These are phyloP conservation scores for Sebastes wilsoni DNA, from an alignment of 2,797 vertebrate species.

Conservation along the genomic window DNA sequence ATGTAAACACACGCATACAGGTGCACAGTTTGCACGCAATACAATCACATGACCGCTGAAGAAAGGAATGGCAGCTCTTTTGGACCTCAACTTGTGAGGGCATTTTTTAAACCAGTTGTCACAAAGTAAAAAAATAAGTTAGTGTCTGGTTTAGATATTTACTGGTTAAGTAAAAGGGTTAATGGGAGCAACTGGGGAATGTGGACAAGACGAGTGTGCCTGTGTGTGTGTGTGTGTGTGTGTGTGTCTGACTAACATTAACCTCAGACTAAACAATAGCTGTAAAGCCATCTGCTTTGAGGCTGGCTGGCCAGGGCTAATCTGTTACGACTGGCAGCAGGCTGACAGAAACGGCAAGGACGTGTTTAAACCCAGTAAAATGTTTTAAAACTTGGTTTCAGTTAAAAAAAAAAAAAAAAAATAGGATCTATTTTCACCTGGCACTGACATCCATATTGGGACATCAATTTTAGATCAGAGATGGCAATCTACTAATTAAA, in stretches of 20 bases:
- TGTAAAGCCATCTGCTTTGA: conserved; percentile 74
- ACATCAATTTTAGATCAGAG: not conserved
- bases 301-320: conserved; percentile 53
- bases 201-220: not conserved
- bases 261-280: conserved; percentile 81
- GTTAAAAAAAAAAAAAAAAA: not conserved
- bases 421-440: not conserved
- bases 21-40: conserved; percentile 71
- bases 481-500: not conserved
- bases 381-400: conserved; percentile 14
- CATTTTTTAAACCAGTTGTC: conserved; percentile 23
- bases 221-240: conserved; percentile 22
- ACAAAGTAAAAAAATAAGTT: not conserved
- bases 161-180: conserved; percentile 14
- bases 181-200: conserved; percentile 49
- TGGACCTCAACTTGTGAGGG: conserved; percentile 11
- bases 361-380: conserved; percentile 16
- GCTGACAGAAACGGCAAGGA: conserved; percentile 50
- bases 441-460: not conserved
- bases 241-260: conserved; percentile 72
- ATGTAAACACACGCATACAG: conserved; percentile 77
- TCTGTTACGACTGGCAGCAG: conserved; percentile 63
- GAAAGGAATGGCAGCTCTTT: conserved; percentile 13
- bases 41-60: conserved; percentile 35
- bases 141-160: conserved; percentile 43